These are phyloP conservation scores for Micropterix aruncella DNA, from an alignment of 2,888 invertebrate species.

Conservation along the genomic window DNA sequence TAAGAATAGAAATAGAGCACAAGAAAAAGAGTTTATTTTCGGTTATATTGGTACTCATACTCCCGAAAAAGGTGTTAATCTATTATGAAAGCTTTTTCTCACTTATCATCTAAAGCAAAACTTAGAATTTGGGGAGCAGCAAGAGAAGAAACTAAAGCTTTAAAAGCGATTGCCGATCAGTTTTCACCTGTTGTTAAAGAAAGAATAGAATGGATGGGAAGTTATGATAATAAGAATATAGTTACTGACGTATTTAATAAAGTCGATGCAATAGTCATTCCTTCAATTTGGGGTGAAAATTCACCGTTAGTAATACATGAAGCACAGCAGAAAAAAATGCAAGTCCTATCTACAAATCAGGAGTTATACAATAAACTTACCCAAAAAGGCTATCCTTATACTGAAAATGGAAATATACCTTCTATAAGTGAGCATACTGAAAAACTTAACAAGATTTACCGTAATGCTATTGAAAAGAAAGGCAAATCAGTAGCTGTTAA, in stretches of 20 bases:
- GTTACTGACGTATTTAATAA: slow-evolving; percentile 4
- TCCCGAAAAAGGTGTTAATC: slow-evolving; percentile 4
- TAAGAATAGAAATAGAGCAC: slow-evolving; percentile 4
- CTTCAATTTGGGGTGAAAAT: slow-evolving; percentile 4
- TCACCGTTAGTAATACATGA: slow-evolving; percentile 4
- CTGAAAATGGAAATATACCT: slow-evolving; percentile 4
- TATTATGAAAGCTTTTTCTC: slow-evolving; percentile 4
- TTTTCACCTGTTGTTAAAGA: slow-evolving; percentile 4
- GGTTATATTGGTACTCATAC: slow-evolving; percentile 4
- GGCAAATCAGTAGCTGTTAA: slow-evolving; percentile 4
- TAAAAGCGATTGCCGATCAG: slow-evolving; percentile 4
- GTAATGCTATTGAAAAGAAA: slow-evolving; percentile 4
- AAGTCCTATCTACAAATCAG: slow-evolving; percentile 4
- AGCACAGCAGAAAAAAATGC: slow-evolving; percentile 4
- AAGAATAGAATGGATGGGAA: slow-evolving; percentile 4
- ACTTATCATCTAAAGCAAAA: slow-evolving; percentile 4
- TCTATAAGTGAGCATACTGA: slow-evolving; percentile 4
- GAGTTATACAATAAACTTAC: slow-evolving; percentile 4
- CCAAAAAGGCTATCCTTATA: slow-evolving; percentile 4
- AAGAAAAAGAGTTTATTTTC: slow-evolving; percentile 4
- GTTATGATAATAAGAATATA: slow-evolving; percentile 4
- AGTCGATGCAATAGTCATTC: slow-evolving; percentile 4
- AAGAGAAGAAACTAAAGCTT: slow-evolving; percentile 4
- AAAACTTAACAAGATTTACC: slow-evolving; percentile 4
- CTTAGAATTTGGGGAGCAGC: slow-evolving; percentile 4